Evolutionary conservation across 2,797 vertebrate genomes (phyloP).

Genomic region (Mycteria americana): DNA sequence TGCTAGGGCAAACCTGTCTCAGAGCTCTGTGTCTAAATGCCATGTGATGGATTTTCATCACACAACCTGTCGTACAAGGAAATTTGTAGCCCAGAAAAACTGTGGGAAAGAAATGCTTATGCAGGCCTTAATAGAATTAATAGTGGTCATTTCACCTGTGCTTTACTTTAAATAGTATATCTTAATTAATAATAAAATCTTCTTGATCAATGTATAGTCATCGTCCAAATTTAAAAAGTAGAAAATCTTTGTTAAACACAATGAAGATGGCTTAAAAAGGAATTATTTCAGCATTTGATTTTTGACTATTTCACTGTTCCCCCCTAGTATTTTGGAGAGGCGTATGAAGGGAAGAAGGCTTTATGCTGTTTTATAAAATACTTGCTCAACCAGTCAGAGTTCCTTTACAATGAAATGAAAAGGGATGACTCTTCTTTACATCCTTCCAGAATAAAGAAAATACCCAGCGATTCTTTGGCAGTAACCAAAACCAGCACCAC

Average conservation of each 20-base stretch:
- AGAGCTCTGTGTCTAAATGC: not conserved
- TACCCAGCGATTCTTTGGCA: not conserved
- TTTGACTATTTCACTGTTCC: not conserved
- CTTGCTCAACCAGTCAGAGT: not conserved
- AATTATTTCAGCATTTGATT: not conserved
- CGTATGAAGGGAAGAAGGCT: not conserved
- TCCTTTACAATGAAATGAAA: not conserved
- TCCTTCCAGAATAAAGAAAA: not conserved
- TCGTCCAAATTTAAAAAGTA: not conserved
- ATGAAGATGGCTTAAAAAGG: not conserved
- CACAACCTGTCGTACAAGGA: not conserved
- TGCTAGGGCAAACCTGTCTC: not conserved
- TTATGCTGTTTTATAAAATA: not conserved
- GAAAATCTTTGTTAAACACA: not conserved
- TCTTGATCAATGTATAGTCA: not conserved
- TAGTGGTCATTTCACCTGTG: not conserved
- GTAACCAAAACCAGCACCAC: not conserved
- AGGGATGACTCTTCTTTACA: not conserved
- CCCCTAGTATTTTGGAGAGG: not conserved
- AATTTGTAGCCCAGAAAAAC: not conserved
- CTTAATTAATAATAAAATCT: not conserved
- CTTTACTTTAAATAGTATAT: not conserved
- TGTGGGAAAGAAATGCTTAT: not conserved
- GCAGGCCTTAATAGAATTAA: not conserved
- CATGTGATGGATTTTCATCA: not conserved